Evolutionary conservation across 2,888 invertebrate genomes (phyloP).

Genomic region (Lamellibrachia columna): DNA sequence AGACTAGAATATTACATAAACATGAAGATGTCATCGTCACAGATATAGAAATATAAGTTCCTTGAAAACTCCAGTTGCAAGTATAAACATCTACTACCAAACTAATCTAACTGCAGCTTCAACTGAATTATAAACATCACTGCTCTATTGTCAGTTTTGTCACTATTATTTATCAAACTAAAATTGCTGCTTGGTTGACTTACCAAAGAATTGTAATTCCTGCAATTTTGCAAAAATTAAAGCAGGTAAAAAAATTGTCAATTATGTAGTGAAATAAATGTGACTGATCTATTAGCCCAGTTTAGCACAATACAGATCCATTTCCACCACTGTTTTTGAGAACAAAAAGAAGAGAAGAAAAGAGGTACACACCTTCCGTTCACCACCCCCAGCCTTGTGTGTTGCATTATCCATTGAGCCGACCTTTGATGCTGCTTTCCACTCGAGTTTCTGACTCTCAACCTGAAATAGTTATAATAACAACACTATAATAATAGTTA

Average conservation of each 20-base stretch:
- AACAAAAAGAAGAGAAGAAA: not conserved
- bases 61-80: not conserved
- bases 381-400: constrained; percentile 94
- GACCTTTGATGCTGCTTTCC: constrained; percentile 84
- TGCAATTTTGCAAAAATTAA: not conserved
- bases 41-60: not conserved
- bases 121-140: not conserved
- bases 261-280: not conserved
- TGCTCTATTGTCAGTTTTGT: not conserved
- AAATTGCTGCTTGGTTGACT: not conserved
- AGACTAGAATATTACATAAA: too few species aligned
- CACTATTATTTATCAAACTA: not conserved
- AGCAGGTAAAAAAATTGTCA: not conserved
- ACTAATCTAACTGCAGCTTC: not conserved
- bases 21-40: too few species aligned
- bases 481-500: not conserved
- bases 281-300: not conserved
- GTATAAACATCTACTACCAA: not conserved
- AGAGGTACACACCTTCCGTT: constrained; percentile 75
- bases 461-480: constrained; percentile 27
- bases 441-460: constrained; percentile 40
- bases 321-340: not conserved
- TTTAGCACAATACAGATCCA: not conserved
- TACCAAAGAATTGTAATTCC: not conserved
- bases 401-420: constrained; percentile 90